Conservation (phyloP, 2,797 vertebrate species). For the Coreius guichenoti region DNA sequence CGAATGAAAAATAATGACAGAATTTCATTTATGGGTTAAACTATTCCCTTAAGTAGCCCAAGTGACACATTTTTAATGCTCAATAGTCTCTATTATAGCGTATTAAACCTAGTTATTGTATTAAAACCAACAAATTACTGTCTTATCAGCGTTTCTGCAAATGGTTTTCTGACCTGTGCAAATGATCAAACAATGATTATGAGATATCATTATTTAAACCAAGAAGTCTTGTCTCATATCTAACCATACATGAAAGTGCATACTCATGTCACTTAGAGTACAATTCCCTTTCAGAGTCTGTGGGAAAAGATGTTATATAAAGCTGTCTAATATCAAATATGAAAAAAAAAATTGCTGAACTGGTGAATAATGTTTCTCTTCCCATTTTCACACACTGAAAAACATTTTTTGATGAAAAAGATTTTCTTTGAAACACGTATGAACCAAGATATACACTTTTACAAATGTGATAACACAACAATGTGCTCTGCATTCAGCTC, state of each 20-base stretch:
- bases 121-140: constrained; percentile 39
- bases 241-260: constrained; percentile 18
- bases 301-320: constrained; percentile 10
- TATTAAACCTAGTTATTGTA: constrained; percentile 17
- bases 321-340: background rate
- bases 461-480: constrained; percentile 19
- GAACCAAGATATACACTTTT: constrained; percentile 1
- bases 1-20: background rate
- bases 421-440: background rate
- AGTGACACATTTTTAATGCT: background rate
- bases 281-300: background rate
- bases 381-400: background rate
- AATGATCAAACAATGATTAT: constrained; percentile 53
- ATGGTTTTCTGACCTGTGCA: constrained; percentile 49
- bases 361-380: constrained; percentile 6
- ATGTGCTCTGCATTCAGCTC: constrained; percentile 26
- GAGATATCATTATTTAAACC: constrained; percentile 44
- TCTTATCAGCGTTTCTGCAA: constrained; percentile 49
- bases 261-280: constrained; percentile 3
- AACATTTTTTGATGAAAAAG: too few relatives aligned
- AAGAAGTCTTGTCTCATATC: constrained; percentile 17
- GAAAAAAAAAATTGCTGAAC: background rate
- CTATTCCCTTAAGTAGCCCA: background rate
- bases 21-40: background rate
- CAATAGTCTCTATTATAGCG: background rate